Percentiles rank a stretch among this genome's conserved stretches.
phyloP scores from a whole-genome alignment of 2,113 vertebrate species.

The Clarias batrachus region DNA sequence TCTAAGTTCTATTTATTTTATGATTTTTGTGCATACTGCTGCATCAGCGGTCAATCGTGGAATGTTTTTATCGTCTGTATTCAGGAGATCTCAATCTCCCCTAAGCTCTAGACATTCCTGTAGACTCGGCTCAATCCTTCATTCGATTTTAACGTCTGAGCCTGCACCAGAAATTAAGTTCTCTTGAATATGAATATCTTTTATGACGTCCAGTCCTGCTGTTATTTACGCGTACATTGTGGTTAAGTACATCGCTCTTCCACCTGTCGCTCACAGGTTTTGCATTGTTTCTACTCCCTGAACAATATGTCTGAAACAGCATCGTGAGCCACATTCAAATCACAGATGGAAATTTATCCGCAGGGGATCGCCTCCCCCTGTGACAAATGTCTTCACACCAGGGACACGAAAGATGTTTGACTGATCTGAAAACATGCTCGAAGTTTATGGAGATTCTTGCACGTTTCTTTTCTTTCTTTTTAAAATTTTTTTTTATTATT shows the following conservation, averaged over 20 bases:
- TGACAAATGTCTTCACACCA: neutral
- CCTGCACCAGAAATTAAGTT: neutral
- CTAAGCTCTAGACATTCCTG: neutral
- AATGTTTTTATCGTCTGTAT: neutral
- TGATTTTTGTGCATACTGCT: neutral
- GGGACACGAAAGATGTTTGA: neutral
- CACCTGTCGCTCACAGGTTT: neutral
- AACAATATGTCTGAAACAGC: neutral
- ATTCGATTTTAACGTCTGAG: neutral
- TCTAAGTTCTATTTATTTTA: neutral
- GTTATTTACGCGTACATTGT: neutral
- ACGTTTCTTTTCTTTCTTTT: too few species aligned
- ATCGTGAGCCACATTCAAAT: conserved; percentile 6
- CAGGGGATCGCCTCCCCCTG: neutral
- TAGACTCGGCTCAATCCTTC: neutral
- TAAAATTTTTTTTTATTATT: too few species aligned
- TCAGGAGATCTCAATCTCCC: neutral
- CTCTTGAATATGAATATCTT: neutral
- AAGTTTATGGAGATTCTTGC: too few species aligned
- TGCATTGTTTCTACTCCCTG: neutral
- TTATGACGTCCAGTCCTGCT: neutral
- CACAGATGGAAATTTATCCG: neutral
- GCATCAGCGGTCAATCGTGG: neutral
- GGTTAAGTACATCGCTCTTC: neutral
- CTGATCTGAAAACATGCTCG: neutral